Evolutionary conservation across 2,888 invertebrate species (phyloP), one percentile per base, ranked within the genome.

Genomic region (Eurytoma californica): DNA sequence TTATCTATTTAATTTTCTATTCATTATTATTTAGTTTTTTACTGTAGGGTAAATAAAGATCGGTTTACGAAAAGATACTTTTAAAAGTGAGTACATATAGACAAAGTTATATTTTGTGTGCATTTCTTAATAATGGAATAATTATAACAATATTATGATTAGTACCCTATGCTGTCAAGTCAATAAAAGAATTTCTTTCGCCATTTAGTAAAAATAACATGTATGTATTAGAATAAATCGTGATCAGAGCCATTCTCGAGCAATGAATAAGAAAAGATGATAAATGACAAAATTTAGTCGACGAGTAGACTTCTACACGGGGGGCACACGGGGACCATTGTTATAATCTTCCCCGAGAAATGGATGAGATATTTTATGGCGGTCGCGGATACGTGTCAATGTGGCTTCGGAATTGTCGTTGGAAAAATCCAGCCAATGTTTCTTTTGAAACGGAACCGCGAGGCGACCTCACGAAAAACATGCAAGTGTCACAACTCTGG

Each of bases 281-380:
- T 20, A 24, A 47, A 24, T 7, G 18, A 49, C 14, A 60, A 12
- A 73, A 57, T 73, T 73, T 57, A 55, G 65, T 73, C 72, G 14
- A 16, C 63, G 73, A 57, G 28, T 16, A n/a, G 53, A 16, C 24
- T 24, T 67, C 51, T 51, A 53, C 24, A 67, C 51, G 67, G 51
- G 51, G 67, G 30, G 63, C 18, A 39, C 49, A 51, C 61, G 51
- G 60, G 18, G 30, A 14, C 61, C 55, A 77, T 77, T 77, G 77
- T 67, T 55, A 55, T 53, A 16, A 77, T 72, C 55, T 72, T 61
- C 18, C 30, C 28, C n/a, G 61, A 16, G 13, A 12, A 47, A 47
- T 55, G 66, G 47, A 7, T 60, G 39, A 67, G 5, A 24, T 61
- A 49, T 60, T 74, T 49, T 55, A 47, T 30, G 58, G 30, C 39